Evolutionary conservation across 2,797 vertebrate species (phyloP), one percentile per base, ranked within the genome.

Genomic region (Sitta carolinensis): DNA sequence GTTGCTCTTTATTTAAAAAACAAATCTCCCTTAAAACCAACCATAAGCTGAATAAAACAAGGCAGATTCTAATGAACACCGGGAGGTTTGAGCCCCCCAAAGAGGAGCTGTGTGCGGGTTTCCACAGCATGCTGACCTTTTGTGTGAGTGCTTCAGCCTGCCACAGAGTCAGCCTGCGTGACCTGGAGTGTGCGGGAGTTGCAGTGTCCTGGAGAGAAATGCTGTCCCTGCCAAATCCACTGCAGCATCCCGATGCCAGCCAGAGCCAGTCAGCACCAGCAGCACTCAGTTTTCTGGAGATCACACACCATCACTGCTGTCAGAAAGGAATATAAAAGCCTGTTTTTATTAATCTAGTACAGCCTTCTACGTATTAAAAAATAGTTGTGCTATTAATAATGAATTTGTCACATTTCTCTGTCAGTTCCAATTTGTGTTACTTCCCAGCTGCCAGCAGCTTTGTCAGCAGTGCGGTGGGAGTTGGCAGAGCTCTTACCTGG

Each of bases 311-410:
- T 63, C 59, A 5, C 29, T 50, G 48, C 83, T 90, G 55, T 94
- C 48, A 25, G 72, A 87, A 43, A 63, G 76, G 85, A 67, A 51
- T 80, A 87, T 62, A 74, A 87, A 90, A 93, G 29, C 57, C 87
- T 78, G 89, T 1, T 92, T 94, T 95, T 82, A 89, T 95, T 93
- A 95, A 95, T 90, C 86, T 95, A 26, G 68, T 95, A 92, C 86
- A 94, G 81, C 58, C 68, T 94, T 92, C 90, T 79, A 68, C 7
- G 1, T 94, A 85, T 94, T 94, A 87, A 95, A 91, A 87, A 89
- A 84, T 95, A 91, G 75, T 95, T 85, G 68, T 85, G 94, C 64
- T 59, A 87, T 96, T 93, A 96, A 95, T 97, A 95, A 95, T 95
- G 91, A 62, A 95, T 96, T 92, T 92, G 34, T 87, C 89, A 92